Base-by-base conservation (phyloP, 2,113 vertebrate genomes). In the Ondatra zibethicus region DNA sequence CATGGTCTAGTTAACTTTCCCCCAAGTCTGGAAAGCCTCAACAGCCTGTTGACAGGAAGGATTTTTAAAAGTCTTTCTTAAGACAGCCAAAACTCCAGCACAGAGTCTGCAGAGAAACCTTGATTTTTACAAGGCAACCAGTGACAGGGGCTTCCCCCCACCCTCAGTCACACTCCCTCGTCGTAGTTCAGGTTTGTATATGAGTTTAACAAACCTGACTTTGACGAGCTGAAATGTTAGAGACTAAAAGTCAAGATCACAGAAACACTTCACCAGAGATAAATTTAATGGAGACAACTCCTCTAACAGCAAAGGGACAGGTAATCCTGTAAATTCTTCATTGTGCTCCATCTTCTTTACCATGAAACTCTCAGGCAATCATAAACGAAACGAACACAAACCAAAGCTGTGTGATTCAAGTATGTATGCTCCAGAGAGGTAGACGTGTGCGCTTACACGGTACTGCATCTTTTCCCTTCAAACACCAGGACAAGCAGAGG, bases 21-120 rank as follows among this genome's bases (percentile, higher is more conserved):
- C 95, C 52, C 42, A 96, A 97, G 94, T 96, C 98, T 98, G 98
- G 97, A 97, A 97, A 98, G 87, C 65, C 95, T 98, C 98, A 98
- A 97, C 96, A 96, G 95, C 77, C 87, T 96, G 97, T 97, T 97
- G 98, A 98, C 97, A 98, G 97, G 97, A 98, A 95, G 91, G 94
- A 97, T 97, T 97, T 98, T 97, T 97, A 96, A 94, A 98, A 97
- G 96, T 96, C 96, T 97, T 93, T 97, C 90, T 78, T 96, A 97
- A 96, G 91, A 97, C 96, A 97, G 97, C 91, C 96, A 96, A 97
- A 96, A 89, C 92, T 96, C 77, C 70, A 97, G 96, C 82, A 95
- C 86, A 94, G 50, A 95, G 95, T 58, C 93, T 96, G 68, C 92
- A 84, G 70, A 94, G 96, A 91, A 96, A 96, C 78, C 70, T 96